phyloP scores from a whole-genome alignment of 2,113 vertebrate genomes.

The Heteronetta atricapilla region DNA sequence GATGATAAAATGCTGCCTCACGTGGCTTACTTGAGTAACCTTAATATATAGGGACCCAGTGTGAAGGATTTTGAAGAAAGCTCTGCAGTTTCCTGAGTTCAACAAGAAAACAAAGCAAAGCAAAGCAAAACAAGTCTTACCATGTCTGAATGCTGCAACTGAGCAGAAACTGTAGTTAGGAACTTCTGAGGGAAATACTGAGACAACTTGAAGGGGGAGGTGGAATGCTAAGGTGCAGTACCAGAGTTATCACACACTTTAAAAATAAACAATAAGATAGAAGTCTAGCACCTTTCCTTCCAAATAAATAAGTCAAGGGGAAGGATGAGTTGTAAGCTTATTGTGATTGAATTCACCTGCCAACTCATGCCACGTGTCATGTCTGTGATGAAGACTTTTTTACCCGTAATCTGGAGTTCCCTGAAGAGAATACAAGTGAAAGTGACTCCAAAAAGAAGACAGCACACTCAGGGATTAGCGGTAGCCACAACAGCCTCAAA shows the following conservation, averaged over 20 bases:
- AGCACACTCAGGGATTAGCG: neutral
- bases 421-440: neutral
- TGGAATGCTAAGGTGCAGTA: neutral
- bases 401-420: neutral
- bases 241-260: neutral
- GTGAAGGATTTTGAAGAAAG: neutral
- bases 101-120: neutral
- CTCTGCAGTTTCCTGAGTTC: neutral
- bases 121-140: neutral
- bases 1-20: neutral
- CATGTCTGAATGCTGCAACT: neutral
- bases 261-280: too few relatives aligned
- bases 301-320: neutral
- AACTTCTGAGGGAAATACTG: neutral
- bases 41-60: neutral
- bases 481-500: neutral
- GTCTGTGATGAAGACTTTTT: neutral
- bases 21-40: neutral
- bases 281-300: neutral
- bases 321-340: neutral
- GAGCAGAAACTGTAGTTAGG: neutral
- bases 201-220: neutral
- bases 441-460: neutral
- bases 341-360: neutral
- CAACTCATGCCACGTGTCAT: neutral